Conservation (phyloP, 2,888 invertebrate species). For the Parnassius apollo region DNA sequence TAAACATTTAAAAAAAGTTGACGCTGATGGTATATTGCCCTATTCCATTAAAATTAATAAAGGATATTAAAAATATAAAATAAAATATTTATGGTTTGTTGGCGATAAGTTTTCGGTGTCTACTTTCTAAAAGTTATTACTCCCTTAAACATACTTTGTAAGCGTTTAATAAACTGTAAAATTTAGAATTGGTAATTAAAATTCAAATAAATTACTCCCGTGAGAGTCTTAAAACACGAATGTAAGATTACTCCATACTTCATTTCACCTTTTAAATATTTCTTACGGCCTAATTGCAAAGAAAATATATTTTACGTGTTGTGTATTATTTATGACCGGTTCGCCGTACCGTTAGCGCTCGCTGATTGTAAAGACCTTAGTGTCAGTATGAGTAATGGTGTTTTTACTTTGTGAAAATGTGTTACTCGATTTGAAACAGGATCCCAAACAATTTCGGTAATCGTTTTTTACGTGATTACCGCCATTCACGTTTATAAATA, state of each 20-base stretch:
- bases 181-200: conserved; percentile 21
- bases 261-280: conserved; percentile 27
- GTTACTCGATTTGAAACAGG: conserved; percentile 7
- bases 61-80: too few species aligned
- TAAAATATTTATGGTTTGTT: too few species aligned
- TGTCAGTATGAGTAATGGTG: conserved; percentile 22
- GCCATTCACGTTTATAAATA: not conserved
- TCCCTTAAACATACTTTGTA: conserved; percentile 13
- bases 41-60: too few species aligned
- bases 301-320: conserved; percentile 25
- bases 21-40: too few species aligned
- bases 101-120: conserved; percentile 1
- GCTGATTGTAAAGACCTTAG: conserved; percentile 24
- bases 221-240: conserved; percentile 24
- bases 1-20: too few species aligned
- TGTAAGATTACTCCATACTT: conserved; percentile 25
- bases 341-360: conserved; percentile 22
- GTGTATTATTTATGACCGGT: conserved; percentile 23
- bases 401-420: conserved; percentile 17
- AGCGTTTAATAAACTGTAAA: conserved; percentile 20
- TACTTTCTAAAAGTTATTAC: conserved; percentile 18
- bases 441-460: conserved; percentile 3
- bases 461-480: not conserved
- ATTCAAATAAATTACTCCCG: conserved; percentile 27
- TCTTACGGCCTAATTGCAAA: conserved; percentile 26